These are phyloP conservation scores for Vireo altiloquus DNA, from an alignment of 2,113 vertebrate genomes.

Conservation along the genomic window DNA sequence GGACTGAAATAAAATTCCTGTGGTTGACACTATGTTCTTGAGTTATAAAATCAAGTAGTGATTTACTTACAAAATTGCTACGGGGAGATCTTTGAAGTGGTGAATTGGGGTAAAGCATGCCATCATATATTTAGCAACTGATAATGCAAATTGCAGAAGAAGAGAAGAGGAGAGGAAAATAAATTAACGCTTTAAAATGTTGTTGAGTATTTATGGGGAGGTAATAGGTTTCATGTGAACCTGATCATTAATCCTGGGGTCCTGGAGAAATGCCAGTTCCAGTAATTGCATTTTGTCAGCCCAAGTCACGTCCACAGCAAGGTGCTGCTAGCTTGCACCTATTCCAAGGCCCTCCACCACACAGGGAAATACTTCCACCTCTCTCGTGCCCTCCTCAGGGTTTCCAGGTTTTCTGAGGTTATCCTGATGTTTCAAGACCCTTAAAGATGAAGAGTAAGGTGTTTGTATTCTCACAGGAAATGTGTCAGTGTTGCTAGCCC, in stretches of 20 bases:
- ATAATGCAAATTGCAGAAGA: background rate
- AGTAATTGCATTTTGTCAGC: background rate
- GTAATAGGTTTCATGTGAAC: background rate
- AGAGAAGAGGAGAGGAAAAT: background rate
- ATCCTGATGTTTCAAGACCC: background rate
- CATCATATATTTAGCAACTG: background rate
- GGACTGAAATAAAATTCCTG: conserved; percentile 18
- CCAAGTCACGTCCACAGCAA: fast-evolving
- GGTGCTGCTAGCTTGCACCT: background rate
- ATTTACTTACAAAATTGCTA: background rate
- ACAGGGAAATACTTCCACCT: background rate
- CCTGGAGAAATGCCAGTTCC: background rate
- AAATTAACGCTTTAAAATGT: conserved; percentile 16
- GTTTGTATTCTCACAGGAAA: background rate
- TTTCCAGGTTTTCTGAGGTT: background rate
- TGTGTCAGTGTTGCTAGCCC: fast-evolving
- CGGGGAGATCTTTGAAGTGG: background rate
- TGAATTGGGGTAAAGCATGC: background rate
- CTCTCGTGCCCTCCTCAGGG: background rate
- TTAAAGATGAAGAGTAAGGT: background rate
- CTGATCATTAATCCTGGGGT: background rate
- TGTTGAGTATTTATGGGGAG: background rate
- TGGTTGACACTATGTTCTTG: background rate
- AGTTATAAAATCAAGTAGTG: background rate
- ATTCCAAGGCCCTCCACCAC: background rate